phyloP scores from a whole-genome alignment of 1,140 invertebrate species.

The Laupala kohalensis region DNA sequence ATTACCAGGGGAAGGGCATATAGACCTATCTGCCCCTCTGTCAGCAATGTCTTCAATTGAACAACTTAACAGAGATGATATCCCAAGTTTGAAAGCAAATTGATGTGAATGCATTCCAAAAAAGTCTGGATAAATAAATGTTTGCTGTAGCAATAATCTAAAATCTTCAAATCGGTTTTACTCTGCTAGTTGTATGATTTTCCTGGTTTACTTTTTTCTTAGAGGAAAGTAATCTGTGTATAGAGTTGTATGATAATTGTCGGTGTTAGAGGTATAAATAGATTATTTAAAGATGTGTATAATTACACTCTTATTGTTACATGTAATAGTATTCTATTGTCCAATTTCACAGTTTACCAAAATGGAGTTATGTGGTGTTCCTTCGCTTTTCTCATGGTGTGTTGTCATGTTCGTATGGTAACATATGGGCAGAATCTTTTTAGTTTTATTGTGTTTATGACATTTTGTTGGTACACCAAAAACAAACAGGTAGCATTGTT shows the following conservation, averaged over 20 bases:
- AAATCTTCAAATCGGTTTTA: conserved; percentile 4
- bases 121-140: neutral
- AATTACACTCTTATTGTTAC: conserved; percentile 5
- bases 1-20: too few relatives aligned
- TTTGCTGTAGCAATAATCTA: conserved; percentile 13
- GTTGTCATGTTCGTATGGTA: neutral
- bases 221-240: conserved; percentile 3
- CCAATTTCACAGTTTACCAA: too few relatives aligned
- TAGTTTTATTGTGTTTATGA: too few relatives aligned
- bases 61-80: too few relatives aligned
- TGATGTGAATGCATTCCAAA: too few relatives aligned
- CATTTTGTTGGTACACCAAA: neutral
- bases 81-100: too few relatives aligned
- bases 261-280: conserved; percentile 9
- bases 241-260: conserved; percentile 9
- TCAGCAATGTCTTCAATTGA: too few relatives aligned
- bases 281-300: conserved; percentile 9
- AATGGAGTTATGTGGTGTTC: neutral
- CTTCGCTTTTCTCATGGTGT: conserved; percentile 6
- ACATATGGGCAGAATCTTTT: conserved; percentile 2
- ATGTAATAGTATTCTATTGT: conserved; percentile 3
- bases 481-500: neutral
- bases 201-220: conserved; percentile 2
- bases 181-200: conserved; percentile 7
- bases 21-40: too few relatives aligned